A percentile compares a stretch with the other conserved stretches of the same genome.
Evolutionary conservation across 2,888 invertebrate species (phyloP).

Genomic region (Hartigia nigra): DNA sequence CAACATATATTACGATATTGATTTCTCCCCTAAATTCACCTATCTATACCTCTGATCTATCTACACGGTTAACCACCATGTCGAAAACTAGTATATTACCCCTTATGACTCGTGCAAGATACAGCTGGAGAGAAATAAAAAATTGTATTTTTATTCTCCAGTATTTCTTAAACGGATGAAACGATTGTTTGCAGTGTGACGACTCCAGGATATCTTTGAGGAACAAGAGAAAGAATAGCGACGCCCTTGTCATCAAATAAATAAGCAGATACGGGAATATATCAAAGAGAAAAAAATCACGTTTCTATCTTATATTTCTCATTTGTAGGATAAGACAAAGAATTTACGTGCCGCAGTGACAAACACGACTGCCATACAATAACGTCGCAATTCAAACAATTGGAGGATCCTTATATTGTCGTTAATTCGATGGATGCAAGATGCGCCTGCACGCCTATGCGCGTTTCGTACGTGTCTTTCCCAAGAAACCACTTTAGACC

Average conservation of each 20-base stretch:
- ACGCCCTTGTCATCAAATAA: background rate
- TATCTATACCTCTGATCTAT: background rate
- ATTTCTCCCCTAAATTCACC: background rate
- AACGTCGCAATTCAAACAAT: background rate
- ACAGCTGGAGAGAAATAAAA: background rate
- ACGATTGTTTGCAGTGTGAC: background rate
- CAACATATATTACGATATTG: background rate
- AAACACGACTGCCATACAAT: background rate
- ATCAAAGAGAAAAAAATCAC: background rate
- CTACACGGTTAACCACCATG: background rate
- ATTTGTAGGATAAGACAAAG: background rate
- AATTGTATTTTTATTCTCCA: background rate
- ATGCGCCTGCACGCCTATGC: background rate
- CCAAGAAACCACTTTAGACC: conserved; percentile 47
- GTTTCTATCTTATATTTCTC: background rate
- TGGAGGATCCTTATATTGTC: background rate
- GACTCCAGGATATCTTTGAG: background rate
- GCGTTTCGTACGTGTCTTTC: background rate
- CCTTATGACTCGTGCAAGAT: background rate
- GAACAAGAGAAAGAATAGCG: background rate
- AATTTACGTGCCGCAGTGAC: background rate
- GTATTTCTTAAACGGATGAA: background rate
- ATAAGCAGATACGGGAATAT: background rate
- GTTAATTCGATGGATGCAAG: background rate
- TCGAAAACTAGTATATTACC: background rate